Evolutionary conservation across 1,140 invertebrate genomes (phyloP).

Genomic region (Gyrodactylus salaris): DNA sequence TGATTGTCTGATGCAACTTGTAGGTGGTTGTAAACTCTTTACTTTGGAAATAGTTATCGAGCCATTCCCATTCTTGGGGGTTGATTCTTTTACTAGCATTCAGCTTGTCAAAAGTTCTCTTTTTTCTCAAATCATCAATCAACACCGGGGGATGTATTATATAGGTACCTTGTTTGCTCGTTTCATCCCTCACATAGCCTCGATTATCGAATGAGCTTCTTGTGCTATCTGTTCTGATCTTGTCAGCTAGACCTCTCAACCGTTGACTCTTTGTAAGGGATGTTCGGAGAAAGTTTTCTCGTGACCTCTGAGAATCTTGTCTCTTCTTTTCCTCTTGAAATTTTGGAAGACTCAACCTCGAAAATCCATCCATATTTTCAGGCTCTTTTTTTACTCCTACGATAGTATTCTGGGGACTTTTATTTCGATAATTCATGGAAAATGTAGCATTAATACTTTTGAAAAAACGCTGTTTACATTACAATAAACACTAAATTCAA

Average conservation of each 20-base stretch:
- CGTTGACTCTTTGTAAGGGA: background rate
- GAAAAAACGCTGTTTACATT: background rate
- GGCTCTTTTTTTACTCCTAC: too few species aligned
- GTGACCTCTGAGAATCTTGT: background rate
- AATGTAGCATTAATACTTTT: too few species aligned
- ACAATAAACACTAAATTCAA: background rate
- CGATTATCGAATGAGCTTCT: background rate
- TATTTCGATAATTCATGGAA: background rate
- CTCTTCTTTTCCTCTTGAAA: background rate
- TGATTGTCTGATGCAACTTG: background rate
- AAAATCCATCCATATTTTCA: too few species aligned
- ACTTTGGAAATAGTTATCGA: background rate
- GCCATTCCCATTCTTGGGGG: background rate
- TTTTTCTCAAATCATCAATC: background rate
- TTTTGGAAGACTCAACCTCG: background rate
- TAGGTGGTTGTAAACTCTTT: background rate
- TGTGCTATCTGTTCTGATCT: background rate
- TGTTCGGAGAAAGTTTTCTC: background rate
- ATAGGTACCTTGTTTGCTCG: background rate
- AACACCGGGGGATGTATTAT: background rate
- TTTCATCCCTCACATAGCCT: background rate
- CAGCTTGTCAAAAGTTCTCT: background rate
- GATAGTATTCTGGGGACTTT: background rate
- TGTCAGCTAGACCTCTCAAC: background rate
- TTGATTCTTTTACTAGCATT: background rate